Evolutionary conservation across 2,888 invertebrate species (phyloP), one percentile per base, ranked within the genome.

Genomic region (Metalampra italica): DNA sequence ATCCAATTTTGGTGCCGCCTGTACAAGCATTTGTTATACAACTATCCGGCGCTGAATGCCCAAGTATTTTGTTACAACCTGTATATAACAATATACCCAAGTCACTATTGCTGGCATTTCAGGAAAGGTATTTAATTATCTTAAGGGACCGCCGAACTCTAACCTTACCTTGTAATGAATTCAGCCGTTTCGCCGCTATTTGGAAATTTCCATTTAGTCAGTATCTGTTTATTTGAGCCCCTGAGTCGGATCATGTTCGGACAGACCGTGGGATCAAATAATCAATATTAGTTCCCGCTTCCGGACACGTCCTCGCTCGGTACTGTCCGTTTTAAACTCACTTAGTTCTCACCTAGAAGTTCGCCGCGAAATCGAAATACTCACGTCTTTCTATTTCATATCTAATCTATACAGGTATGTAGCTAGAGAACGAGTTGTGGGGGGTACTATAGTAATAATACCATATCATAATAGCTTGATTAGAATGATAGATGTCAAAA

Each of bases 121-220:
- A 9, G 9, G n/a, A 11, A 43, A 43, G 45, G 30, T 43, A 52
- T 56, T 44, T 44, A 51, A 51, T 54, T 52, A 54, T 48, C 30
- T 51, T 48, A 47, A 50, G 43, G 42, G 43, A 36, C 47, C 46
- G 29, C 48, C 46, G 46, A 50, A 53, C 54, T 55, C 53, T 39
- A 45, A 52, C 51, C 56, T 55, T 57, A 32, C 11, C 32, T 32
- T 32, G 32, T 32, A 32, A 32, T 32, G 50, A 54, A 59, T 57
- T 50, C 48, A 51, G 32, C 8, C 9, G 36, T 36, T 36, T 50
- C 45, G 42, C 49, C 40, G 40, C 40, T 50, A 51, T 43, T 41
- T 43, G 46, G 43, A 41, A 47, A 56, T 57, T 54, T 54, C 55
- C 55, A 57, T 56, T 56, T 54, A 45, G 48, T 38, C 45, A 51